Evolutionary conservation across 2,888 invertebrate species (phyloP), one percentile per base, ranked within the genome.

Genomic region (Cephus runcator): DNA sequence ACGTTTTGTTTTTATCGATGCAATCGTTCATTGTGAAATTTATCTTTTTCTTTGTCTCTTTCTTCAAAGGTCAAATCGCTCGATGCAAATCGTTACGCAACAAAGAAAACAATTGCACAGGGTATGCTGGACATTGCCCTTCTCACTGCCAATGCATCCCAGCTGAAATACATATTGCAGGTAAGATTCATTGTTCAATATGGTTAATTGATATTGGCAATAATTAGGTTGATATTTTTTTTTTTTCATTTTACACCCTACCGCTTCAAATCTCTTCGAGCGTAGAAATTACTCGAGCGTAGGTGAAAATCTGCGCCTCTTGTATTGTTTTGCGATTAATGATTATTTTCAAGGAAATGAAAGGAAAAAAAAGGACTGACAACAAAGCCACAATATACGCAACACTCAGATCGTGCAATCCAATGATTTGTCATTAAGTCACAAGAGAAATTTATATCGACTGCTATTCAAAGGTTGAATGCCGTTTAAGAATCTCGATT

Each of bases 21-120:
- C 23, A 56, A 23, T 56, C 23, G 56, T 9, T 9, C 9, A 56
- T 56, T 56, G 23, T 23, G 56, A 56, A 56, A 56, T 56, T 56
- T 23, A 56, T 56, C 9, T 23, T 56, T 56, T 56, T 40, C 40
- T 56, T 56, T 56, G 9, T 56, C 2, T 56, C 56, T 56, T 56
- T 56, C 56, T 56, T 56, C 56, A 56, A 56, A 71, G 71, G 71
- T 71, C 85, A 97, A 96, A 91, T 93, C 95, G 1, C 92, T 97
- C 90, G 96, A 97, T 88, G 96, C 96, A 4, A 98, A 97, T 92
- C 94, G 96, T 83, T 98, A 97, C 94, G 97, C 97, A 34, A 97
- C 97, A 12, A 98, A 97, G 92, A 98, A 98, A 92, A 97, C 97
- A 0, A 97, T 97, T 79, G 97, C 97, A 0, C 97, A 97, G 93